Evolutionary conservation across 2,888 invertebrate species (phyloP), one percentile per base, ranked within the genome.

Genomic region (Drosophila buzzatii): DNA sequence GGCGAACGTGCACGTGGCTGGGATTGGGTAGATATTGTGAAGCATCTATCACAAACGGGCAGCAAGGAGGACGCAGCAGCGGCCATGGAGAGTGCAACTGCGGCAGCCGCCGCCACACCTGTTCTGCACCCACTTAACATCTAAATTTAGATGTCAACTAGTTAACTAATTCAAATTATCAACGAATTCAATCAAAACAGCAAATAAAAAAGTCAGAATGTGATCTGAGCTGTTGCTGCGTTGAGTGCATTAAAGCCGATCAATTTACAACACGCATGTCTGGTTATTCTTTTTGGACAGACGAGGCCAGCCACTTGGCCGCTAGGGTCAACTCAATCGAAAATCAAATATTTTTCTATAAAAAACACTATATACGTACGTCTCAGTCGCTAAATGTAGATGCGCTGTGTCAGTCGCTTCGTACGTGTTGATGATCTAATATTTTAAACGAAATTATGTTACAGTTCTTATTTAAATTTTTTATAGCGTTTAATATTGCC

Each of bases 21-120:
- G 95, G 96, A 99, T 94, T 99, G 99, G 99, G 96, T 99, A 12
- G 99, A 99, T 91, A 95, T 99, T 73, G 96, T 99, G n/a, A 98
- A 97, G 93, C 99, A 99, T 94, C 94, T 99, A 68, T 97, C 97
- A 12, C 98, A 98, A 92, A 96, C 96, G 6, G 93, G 93, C 20
- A 86, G 86, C 65, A 92, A 92, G 68, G 90, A 92, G 16, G 91
- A 64, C 78, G 33, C 55, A 8, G 73, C 71, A 10, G 57, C 80
- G 6, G 57, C 69, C 6, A 6, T 67, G 39, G 89, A 76, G 18
- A 70, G 57, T 7, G 66, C 90, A 9, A 61, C 57, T 8, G 60
- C 74, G 9, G 52, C 65, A 20, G 73, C 70, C 39, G 70, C 66
- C 0, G 60, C 78, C 9, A 41, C 33, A 10, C 57, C 62, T 12